phyloP scores from a whole-genome alignment of 2,888 invertebrate genomes.

The Entomobrya multifasciata region DNA sequence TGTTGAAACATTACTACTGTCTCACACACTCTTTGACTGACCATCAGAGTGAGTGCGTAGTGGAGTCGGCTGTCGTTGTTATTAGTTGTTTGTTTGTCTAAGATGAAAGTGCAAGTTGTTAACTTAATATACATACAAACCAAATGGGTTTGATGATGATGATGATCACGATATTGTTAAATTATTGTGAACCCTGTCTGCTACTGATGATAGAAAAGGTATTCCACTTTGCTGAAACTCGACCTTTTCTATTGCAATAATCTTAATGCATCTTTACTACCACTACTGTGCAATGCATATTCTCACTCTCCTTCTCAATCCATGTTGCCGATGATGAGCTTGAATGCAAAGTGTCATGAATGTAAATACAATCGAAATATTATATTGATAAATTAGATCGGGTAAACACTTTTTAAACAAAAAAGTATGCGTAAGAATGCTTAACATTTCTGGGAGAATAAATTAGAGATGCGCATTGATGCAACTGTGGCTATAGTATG shows the following conservation, averaged over 20 bases:
- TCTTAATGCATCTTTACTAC: slow-evolving; percentile 57
- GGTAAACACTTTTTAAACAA: slow-evolving; percentile 24
- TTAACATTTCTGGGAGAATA: too few relatives aligned
- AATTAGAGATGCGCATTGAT: too few relatives aligned
- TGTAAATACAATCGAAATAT: slow-evolving; percentile 4
- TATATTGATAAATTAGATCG: slow-evolving; percentile 54
- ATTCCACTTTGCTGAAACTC: slow-evolving; percentile 46
- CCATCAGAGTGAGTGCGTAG: neutral
- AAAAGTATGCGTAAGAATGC: too few relatives aligned
- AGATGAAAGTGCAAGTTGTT: slow-evolving; percentile 72
- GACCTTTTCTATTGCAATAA: slow-evolving; percentile 33
- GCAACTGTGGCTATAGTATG: too few relatives aligned
- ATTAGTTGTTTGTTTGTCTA: slow-evolving; percentile 60
- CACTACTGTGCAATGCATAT: neutral
- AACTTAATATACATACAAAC: slow-evolving; percentile 60
- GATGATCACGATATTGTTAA: slow-evolving; percentile 1
- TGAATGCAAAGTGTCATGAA: neutral
- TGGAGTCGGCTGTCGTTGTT: neutral
- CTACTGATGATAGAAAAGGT: slow-evolving; percentile 12
- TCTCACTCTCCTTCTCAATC: neutral
- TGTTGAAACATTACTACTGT: slow-evolving; percentile 45
- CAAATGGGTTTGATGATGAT: slow-evolving; percentile 13
- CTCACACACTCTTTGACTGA: neutral
- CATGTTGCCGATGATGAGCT: slow-evolving; percentile 8
- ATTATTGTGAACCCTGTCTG: slow-evolving; percentile 22